phyloP scores from a whole-genome alignment of 2,113 vertebrate genomes.

The Centropristis striata region DNA sequence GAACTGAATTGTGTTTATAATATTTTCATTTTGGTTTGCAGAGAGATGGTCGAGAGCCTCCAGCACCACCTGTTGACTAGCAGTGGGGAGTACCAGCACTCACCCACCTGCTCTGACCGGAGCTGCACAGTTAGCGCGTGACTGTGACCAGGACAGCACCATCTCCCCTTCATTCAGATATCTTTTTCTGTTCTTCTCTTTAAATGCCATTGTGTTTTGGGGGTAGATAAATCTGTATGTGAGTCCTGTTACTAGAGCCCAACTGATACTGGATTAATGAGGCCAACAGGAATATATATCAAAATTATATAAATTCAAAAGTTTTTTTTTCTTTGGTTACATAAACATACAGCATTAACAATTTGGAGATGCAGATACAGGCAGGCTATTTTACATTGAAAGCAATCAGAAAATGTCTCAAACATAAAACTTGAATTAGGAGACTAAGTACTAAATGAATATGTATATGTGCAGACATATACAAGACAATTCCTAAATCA shows the following conservation, averaged over 20 bases:
- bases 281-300: conserved; percentile 1
- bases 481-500: not conserved
- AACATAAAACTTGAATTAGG: not conserved
- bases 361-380: not conserved
- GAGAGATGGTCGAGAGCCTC: conserved; percentile 89
- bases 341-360: not conserved
- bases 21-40: conserved; percentile 41
- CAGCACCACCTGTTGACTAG: conserved; percentile 95
- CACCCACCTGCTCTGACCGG: conserved; percentile 38
- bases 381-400: not conserved
- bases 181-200: conserved; percentile 22
- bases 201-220: not conserved
- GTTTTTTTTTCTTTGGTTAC: not conserved
- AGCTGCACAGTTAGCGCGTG: conserved; percentile 36
- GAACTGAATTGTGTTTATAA: not conserved
- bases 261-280: conserved; percentile 12
- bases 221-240: conserved; percentile 2
- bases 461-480: not conserved
- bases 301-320: not conserved
- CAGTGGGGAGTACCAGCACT: conserved; percentile 59
- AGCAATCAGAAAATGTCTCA: not conserved
- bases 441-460: not conserved
- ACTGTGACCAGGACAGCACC: conserved; percentile 53
- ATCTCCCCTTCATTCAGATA: conserved; percentile 39
- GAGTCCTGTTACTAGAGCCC: conserved; percentile 28